Base-by-base conservation (phyloP, 1,140 invertebrate species). In the Lepidurus apus region DNA sequence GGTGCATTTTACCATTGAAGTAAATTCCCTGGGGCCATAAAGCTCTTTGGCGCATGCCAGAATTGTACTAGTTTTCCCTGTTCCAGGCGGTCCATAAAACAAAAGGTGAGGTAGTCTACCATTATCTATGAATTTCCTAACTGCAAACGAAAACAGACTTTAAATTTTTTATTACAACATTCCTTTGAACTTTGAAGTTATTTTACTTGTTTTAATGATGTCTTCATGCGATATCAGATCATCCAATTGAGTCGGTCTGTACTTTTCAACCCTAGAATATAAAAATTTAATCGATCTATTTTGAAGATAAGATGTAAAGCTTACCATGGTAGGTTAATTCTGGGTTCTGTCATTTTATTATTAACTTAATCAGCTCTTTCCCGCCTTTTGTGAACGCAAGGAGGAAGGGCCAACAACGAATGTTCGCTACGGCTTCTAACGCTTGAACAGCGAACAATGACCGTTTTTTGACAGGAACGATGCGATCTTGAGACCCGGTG, bases 61-160 rank as follows among this genome's bases (percentile, higher is more conserved):
- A 82, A 99, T 99, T 24, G 98, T 99, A 82, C 94, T 98, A 0
- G 98, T 99, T 88, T 99, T 99, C 26, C 97, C 97, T 74, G 97
- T 99, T 75, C 98, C 98, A 10, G 98, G 97, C 65, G 98, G 98
- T 2, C 98, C 98, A 89, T 99, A 99, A 81, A 99, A 95, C 21
- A 99, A 86, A 43, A 99, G 87, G 89, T 99, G 98, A 4, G 98
- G 98, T 53, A 99, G 85, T 81, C 95, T 91, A 84, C 97, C 92
- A 84, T 97, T 93, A 80, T 91, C 89, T 74, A 99, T 96, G 85
- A 98, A 98, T 85, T 92, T 94, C 80, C 90, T 92, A 81, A 99
- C 97, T 98, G 84, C 79, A 89, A 90, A 83, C 83, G 83, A 81
- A 82, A 80, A 45, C 47, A 80, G 43, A 75, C 74, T 47, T n/a